phyloP scores from a whole-genome alignment of 2,797 vertebrate species.

The Lerista edwardsae region DNA sequence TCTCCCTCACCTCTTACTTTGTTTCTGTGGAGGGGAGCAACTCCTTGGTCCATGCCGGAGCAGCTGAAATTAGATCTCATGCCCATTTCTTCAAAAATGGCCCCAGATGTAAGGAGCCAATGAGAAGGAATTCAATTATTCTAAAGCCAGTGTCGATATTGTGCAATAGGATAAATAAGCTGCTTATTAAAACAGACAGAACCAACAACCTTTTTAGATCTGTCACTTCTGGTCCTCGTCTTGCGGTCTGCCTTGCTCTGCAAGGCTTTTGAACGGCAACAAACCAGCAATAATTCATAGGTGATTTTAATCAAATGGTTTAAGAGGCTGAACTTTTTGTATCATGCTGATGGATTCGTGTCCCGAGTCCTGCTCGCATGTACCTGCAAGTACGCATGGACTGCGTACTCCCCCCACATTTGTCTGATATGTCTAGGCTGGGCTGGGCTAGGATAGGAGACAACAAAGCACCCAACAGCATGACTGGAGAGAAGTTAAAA shows the following conservation, averaged over 20 bases:
- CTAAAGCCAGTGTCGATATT: neutral
- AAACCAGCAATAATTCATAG: neutral
- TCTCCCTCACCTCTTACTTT: neutral
- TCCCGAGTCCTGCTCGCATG: neutral
- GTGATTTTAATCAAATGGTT: neutral
- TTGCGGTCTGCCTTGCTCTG: neutral
- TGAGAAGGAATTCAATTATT: conserved; percentile 27
- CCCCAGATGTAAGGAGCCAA: neutral
- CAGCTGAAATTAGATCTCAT: conserved; percentile 4
- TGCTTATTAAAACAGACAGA: neutral
- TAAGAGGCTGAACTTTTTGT: neutral
- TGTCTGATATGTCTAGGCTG: too few relatives aligned
- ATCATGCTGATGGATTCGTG: neutral
- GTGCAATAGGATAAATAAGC: neutral
- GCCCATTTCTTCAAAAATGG: neutral
- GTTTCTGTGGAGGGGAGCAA: neutral
- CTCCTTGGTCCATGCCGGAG: neutral
- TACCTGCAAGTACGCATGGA: too few relatives aligned
- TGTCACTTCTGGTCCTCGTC: neutral
- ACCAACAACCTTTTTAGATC: neutral
- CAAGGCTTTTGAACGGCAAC: neutral
- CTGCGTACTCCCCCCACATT: too few relatives aligned
- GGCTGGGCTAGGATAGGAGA: too few relatives aligned
- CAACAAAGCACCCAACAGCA: too few relatives aligned
- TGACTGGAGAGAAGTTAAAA: too few relatives aligned